Conservation (phyloP, 2,797 vertebrate species). For the Podargus strigoides region DNA sequence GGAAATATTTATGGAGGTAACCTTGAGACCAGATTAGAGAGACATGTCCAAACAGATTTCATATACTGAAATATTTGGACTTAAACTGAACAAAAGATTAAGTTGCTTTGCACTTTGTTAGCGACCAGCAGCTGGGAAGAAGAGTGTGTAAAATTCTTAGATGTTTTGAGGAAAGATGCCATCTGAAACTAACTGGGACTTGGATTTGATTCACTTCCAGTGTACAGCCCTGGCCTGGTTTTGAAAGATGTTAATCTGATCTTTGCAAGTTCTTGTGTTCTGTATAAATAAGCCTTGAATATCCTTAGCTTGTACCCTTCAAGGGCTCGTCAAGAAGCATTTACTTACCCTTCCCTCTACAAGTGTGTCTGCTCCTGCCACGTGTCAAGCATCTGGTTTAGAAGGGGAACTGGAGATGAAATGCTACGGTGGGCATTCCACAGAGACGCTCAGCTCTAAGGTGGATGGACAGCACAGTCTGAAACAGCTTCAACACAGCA, state of each 20-base stretch:
- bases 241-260: not conserved
- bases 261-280: not conserved
- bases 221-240: not conserved
- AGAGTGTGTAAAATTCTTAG: not conserved
- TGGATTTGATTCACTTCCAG: not conserved
- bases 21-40: not conserved
- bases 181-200: not conserved
- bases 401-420: not conserved
- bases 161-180: not conserved
- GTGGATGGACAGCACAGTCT: accelerated
- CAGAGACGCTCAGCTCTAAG: not conserved
- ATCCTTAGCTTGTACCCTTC: not conserved
- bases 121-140: not conserved
- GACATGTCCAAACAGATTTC: not conserved
- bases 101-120: not conserved
- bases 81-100: not conserved
- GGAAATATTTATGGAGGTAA: not conserved
- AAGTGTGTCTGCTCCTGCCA: not conserved
- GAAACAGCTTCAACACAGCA: not conserved
- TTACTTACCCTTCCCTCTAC: not conserved
- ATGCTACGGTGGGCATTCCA: not conserved
- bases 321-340: not conserved
- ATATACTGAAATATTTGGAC: not conserved
- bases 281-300: not conserved
- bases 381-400: accelerated